Evolutionary conservation across 1,140 invertebrate genomes (phyloP).

Genomic region (Whitmania pigra): DNA sequence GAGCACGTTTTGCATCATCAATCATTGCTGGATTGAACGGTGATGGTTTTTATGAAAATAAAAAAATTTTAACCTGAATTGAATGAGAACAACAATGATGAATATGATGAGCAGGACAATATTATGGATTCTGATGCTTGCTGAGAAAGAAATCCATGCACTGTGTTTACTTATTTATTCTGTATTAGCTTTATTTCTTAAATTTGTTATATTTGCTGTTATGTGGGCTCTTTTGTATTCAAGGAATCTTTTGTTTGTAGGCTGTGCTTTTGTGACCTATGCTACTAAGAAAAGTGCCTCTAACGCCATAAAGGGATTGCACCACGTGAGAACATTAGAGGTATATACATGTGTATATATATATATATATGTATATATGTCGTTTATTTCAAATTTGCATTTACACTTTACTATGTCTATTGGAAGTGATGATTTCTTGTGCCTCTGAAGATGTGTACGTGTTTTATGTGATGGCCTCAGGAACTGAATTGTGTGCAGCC

Average conservation of each 20-base stretch:
- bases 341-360: too few species aligned
- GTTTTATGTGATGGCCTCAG: too few species aligned
- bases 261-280: conserved; percentile 18
- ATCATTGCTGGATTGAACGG: neutral
- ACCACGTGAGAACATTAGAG: conserved; percentile 10
- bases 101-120: neutral
- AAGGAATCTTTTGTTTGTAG: neutral
- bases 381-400: too few species aligned
- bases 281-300: conserved; percentile 8
- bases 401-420: too few species aligned
- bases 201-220: conserved; percentile 1
- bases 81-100: neutral
- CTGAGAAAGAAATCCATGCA: neutral
- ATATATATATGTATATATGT: too few species aligned
- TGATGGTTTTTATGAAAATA: neutral
- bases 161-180: neutral
- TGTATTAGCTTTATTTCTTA: neutral
- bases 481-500: too few species aligned
- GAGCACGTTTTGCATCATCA: neutral
- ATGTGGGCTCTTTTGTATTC: neutral
- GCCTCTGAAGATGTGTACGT: too few species aligned
- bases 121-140: neutral
- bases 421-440: too few species aligned
- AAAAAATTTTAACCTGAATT: neutral
- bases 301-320: conserved; percentile 7